Evolutionary conservation across 2,888 invertebrate genomes (phyloP).

Genomic region (Theodoxus fluviatilis): DNA sequence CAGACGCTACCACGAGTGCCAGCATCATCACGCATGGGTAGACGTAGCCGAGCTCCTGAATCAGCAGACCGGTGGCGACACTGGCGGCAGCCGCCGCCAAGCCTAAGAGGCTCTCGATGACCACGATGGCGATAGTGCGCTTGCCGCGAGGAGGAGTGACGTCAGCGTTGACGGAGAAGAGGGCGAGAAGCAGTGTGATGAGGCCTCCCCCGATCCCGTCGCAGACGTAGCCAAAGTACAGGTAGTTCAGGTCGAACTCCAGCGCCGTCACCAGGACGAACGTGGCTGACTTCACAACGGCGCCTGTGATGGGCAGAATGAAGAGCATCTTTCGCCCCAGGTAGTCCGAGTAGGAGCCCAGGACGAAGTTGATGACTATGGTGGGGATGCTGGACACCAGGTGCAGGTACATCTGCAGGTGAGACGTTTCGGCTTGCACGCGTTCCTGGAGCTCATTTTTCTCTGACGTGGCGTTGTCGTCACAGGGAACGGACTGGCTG

Average conservation of each 20-base stretch:
- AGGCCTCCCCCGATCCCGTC: conserved; percentile 25
- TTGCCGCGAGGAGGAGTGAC: conserved; percentile 1
- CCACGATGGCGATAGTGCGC: not conserved
- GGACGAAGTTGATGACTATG: conserved; percentile 13
- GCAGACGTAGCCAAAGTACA: conserved; percentile 15
- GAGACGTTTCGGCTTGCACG: no score
- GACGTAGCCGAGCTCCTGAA: conserved; percentile 13
- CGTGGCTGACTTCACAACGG: no score
- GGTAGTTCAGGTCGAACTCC: conserved; percentile 20
- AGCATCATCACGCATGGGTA: conserved; percentile 10
- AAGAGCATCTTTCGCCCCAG: conserved; percentile 25
- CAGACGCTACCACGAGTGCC: no score
- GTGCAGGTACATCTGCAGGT: no score
- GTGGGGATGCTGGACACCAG: no score
- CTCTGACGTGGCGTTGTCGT: no score
- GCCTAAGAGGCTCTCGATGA: not conserved
- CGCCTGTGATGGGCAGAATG: conserved; percentile 17
- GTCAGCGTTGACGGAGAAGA: conserved; percentile 23
- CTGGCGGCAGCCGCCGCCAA: conserved; percentile 3
- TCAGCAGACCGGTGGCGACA: conserved; percentile 17
- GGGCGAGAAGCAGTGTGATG: conserved; percentile 14
- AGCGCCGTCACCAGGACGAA: conserved; percentile 17
- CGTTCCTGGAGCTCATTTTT: no score
- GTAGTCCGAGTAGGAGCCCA: conserved; percentile 28
- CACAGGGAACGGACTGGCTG: no score